A percentile compares a stretch with the other conserved stretches of the same genome.
Evolutionary conservation across 1,140 invertebrate genomes (phyloP).

Genomic region (Drosophila pseudoobscura): DNA sequence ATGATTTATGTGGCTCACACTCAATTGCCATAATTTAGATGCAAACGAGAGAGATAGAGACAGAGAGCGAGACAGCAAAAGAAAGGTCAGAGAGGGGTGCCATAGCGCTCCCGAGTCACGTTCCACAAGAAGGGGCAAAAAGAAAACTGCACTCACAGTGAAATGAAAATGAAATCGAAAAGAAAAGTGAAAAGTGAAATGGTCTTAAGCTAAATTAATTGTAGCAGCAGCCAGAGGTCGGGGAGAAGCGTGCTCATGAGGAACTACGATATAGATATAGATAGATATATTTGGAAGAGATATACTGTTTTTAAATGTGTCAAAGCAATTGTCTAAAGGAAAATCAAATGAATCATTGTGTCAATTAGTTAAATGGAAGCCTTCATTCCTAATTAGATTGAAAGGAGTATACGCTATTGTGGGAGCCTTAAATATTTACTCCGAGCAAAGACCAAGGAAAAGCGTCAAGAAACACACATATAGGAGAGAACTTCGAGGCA

Average conservation of each 20-base stretch:
- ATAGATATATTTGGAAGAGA: too few relatives aligned
- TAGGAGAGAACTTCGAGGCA: background rate
- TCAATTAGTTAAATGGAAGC: slow-evolving; percentile 39
- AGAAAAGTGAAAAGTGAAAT: background rate
- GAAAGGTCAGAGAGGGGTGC: background rate
- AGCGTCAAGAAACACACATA: background rate
- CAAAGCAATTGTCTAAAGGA: too few relatives aligned
- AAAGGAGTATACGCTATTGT: background rate
- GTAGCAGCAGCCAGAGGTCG: too few relatives aligned
- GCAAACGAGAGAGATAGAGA: background rate
- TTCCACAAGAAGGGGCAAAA: slow-evolving; percentile 1
- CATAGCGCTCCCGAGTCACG: slow-evolving; percentile 6
- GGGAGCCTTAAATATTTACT: slow-evolving; percentile 27
- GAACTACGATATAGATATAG: too few relatives aligned
- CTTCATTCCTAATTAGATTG: slow-evolving; percentile 31
- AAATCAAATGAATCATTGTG: slow-evolving; percentile 33
- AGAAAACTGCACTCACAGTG: slow-evolving; percentile 21
- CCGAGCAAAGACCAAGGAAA: background rate
- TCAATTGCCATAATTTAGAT: slow-evolving; percentile 48
- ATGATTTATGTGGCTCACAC: slow-evolving; percentile 29
- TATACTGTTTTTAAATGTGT: too few relatives aligned
- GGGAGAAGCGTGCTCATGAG: too few relatives aligned
- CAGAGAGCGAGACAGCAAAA: background rate
- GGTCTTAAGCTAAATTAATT: slow-evolving; percentile 1
- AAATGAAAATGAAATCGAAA: slow-evolving; percentile 4